Base-by-base conservation (phyloP, 2,888 invertebrate species). In the Galerucella calmariensis region DNA sequence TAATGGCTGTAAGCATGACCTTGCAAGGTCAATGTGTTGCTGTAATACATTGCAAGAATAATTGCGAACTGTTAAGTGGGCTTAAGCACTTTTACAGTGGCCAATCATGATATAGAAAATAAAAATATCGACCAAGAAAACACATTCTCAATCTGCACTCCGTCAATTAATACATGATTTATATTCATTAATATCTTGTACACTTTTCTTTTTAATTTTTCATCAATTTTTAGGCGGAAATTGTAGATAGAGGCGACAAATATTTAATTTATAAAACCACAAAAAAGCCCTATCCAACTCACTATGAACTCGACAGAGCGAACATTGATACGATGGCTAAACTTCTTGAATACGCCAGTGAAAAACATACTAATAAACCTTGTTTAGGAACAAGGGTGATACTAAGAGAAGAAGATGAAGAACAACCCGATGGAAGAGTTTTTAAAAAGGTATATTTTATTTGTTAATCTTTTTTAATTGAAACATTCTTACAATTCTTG, bases 371-470 rank as follows among this genome's bases (percentile, higher is more conserved):
- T 12, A 89, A 90, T 58, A 92, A 92, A 81, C 91, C 90, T 72
- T 96, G 96, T 81, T 90, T 97, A 76, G 98, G 97, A 63, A 97
- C 96, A 0, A 90, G 98, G 69, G 92, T 96, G 82, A 93, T 97
- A 81, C 90, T 97, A 63, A 93, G 94, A 75, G 98, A 97, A 87
- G 95, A 97, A 85, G 97, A 98, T 85, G 98, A 99, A 87, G 88
- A 92, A 14, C 98, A 98, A 87, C 92, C 95, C 2, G 97, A 97
- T 85, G 98, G 98, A 63, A 92, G 96, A 78, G 91, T 97, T 67
- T 98, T 98, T 86, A 97, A 97, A 88, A 98, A 98, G 92, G 94
- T 94, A 80, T 6, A 41, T 41, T 41, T 41, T 41, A 9, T 41
- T 0, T 41, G 35, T 35, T 0, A 5, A 35, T 35, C 4, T 5